These are phyloP conservation scores for Drosophila pegasa DNA, from an alignment of 2,888 invertebrate genomes.

Conservation along the genomic window DNA sequence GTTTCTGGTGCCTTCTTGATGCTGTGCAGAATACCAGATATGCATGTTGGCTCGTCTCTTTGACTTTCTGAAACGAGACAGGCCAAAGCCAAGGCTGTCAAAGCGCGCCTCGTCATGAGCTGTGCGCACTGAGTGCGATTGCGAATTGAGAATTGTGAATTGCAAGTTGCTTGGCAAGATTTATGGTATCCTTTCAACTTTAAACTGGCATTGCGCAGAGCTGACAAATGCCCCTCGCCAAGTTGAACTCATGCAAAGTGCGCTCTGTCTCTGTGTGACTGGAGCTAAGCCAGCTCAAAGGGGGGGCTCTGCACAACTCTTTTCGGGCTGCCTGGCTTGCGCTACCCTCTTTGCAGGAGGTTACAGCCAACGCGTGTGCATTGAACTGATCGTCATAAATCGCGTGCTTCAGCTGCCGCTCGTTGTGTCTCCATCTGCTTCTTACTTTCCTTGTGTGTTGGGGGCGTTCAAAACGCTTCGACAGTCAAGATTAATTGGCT, in stretches of 20 bases:
- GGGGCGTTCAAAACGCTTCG: constrained; percentile 34
- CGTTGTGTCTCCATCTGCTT: background rate
- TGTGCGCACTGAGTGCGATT: constrained; percentile 3
- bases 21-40: constrained; percentile 31
- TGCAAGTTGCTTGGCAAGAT: constrained; percentile 65
- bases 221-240: constrained; percentile 40
- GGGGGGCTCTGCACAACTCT: constrained; percentile 33
- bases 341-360: constrained; percentile 66
- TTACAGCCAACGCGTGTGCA: constrained; percentile 60
- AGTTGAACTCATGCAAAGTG: constrained; percentile 64
- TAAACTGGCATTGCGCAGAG: constrained; percentile 61
- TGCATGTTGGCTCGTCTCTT: background rate
- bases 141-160: constrained; percentile 13
- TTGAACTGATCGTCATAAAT: constrained; percentile 74
- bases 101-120: constrained; percentile 28
- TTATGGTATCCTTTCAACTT: constrained; percentile 83
- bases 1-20: constrained; percentile 20
- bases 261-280: constrained; percentile 3
- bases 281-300: constrained; percentile 38
- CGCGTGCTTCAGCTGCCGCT: constrained; percentile 32
- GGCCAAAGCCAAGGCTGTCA: constrained; percentile 56
- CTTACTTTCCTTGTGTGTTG: background rate
- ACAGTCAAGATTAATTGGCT: constrained; percentile 55
- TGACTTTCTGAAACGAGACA: constrained; percentile 27
- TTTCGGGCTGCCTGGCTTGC: constrained; percentile 33